Conservation (phyloP, 64 coral and sea anemone species). For the Dendrophyllia cribrosa region DNA sequence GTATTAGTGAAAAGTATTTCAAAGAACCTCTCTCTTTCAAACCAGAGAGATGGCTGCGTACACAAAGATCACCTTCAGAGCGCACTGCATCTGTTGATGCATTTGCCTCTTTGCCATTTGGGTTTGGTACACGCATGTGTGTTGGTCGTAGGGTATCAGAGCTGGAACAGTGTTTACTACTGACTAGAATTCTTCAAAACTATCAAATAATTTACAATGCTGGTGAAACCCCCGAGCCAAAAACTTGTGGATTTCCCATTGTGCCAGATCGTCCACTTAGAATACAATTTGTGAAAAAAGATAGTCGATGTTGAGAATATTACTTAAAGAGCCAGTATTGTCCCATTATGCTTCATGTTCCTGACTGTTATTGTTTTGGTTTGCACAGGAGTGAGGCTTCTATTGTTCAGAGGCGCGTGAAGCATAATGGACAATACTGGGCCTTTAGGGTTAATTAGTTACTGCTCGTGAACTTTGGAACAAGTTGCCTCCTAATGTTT, state of each 20-base stretch:
- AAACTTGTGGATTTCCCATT: not conserved
- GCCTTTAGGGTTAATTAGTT: no score
- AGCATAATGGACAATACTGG: no score
- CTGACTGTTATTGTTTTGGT: no score
- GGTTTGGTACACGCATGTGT: conserved; percentile 67
- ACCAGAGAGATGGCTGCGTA: conserved; percentile 57
- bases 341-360: no score
- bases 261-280: conserved; percentile 39
- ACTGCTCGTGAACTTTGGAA: no score
- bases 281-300: conserved; percentile 40
- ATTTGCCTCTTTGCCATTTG: conserved; percentile 67
- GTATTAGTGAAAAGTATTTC: conserved; percentile 23
- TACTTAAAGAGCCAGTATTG: no score
- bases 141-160: conserved; percentile 50
- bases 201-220: conserved; percentile 17
- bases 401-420: no score
- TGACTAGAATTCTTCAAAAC: conserved; percentile 14
- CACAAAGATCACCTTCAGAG: not conserved
- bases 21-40: conserved; percentile 25
- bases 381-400: no score
- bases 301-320: not conserved
- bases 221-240: conserved; percentile 14
- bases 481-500: no score
- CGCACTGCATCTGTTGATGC: not conserved
- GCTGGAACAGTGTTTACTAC: conserved; percentile 49